A percentile compares a stretch with the other conserved stretches of the same genome.
Evolutionary conservation across 1,140 invertebrate genomes (phyloP).

Genomic region (Tachypleus tridentatus): DNA sequence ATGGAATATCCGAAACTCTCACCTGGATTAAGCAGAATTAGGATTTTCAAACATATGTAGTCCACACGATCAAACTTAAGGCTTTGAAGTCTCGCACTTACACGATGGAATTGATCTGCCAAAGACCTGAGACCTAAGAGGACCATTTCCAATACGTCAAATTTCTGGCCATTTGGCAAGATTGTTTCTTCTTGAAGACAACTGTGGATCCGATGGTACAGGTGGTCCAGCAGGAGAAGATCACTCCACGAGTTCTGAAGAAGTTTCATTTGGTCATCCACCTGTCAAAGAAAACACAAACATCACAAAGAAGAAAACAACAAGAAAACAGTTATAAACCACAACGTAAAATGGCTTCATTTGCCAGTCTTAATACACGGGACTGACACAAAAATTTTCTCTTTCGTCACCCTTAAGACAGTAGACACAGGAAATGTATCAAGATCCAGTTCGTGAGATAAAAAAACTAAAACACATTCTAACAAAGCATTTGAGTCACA

Average conservation of each 20-base stretch:
- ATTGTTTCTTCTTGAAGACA: conserved; percentile 79
- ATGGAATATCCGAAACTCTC: too few species aligned
- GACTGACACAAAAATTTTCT: too few species aligned
- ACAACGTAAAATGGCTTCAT: too few species aligned
- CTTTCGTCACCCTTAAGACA: too few species aligned
- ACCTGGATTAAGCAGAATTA: conserved; percentile 50
- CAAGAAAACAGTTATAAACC: too few species aligned
- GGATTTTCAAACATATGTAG: conserved; percentile 93
- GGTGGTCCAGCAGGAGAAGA: conserved; percentile 87
- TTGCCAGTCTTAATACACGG: too few species aligned
- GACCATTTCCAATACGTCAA: conserved; percentile 78
- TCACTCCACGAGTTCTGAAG: conserved; percentile 95
- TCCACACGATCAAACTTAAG: conserved; percentile 89
- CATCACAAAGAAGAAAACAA: too few species aligned
- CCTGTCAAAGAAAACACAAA: conserved; percentile 43
- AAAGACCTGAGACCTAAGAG: conserved; percentile 77
- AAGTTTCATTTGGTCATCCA: conserved; percentile 97
- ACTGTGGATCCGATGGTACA: conserved; percentile 90
- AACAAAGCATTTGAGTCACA: too few species aligned
- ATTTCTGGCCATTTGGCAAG: conserved; percentile 87
- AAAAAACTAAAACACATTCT: too few species aligned
- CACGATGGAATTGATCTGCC: conserved; percentile 76
- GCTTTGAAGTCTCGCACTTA: conserved; percentile 77
- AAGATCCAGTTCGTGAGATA: too few species aligned
- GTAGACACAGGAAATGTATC: too few species aligned